Conservation (phyloP, 2,888 invertebrate species). For the Bombyx huttoni region DNA sequence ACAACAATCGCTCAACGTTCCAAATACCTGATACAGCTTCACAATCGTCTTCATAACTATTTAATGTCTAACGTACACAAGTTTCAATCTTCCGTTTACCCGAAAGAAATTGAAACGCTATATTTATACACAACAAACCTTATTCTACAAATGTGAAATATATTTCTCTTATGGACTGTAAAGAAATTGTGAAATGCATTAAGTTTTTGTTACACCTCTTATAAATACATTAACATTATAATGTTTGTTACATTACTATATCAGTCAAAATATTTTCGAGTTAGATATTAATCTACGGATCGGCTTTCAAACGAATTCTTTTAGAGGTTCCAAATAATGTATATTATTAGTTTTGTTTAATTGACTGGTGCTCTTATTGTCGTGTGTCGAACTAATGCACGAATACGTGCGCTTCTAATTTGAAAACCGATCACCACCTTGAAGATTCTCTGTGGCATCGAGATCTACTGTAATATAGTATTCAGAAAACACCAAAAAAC, state of each 20-base stretch:
- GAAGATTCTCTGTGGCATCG: slow-evolving; percentile 14
- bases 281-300: slow-evolving; percentile 43
- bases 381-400: not conserved
- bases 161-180: slow-evolving; percentile 63
- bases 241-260: slow-evolving; percentile 56
- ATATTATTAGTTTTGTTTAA: slow-evolving; percentile 8
- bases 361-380: slow-evolving; percentile 2
- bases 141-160: slow-evolving; percentile 65
- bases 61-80: slow-evolving; percentile 63
- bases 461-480: slow-evolving; percentile 17
- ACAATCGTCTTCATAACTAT: slow-evolving; percentile 59
- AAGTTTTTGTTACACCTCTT: slow-evolving; percentile 65
- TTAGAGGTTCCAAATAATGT: not conserved
- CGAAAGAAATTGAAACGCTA: slow-evolving; percentile 58
- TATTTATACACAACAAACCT: slow-evolving; percentile 68
- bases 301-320: slow-evolving; percentile 21
- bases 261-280: slow-evolving; percentile 67
- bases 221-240: slow-evolving; percentile 67
- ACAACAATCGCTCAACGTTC: slow-evolving; percentile 67
- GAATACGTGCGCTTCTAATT: slow-evolving; percentile 1
- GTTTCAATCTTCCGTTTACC: slow-evolving; percentile 56
- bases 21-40: slow-evolving; percentile 57
- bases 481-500: slow-evolving; percentile 26
- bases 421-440: slow-evolving; percentile 18
- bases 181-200: slow-evolving; percentile 71